Evolutionary conservation across 2,113 vertebrate species (phyloP).

Genomic region (Chaenogobius annularis): DNA sequence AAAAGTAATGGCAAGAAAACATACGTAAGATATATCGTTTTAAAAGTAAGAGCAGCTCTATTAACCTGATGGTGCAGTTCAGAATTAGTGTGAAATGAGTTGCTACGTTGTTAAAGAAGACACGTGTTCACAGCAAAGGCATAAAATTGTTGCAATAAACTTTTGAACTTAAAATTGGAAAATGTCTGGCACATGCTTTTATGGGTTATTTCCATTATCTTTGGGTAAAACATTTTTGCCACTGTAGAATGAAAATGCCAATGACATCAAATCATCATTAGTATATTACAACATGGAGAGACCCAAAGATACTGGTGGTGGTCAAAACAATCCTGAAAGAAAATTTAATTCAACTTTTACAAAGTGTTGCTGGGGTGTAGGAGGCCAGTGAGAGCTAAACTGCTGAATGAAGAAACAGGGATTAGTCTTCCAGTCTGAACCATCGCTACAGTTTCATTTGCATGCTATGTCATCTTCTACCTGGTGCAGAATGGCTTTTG

Average conservation of each 20-base stretch:
- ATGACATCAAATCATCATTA: background rate
- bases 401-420: too few relatives aligned
- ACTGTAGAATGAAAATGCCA: conserved; percentile 18
- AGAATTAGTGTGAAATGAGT: conserved; percentile 39
- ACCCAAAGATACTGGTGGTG: too few relatives aligned
- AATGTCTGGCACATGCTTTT: conserved; percentile 7
- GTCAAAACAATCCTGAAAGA: too few relatives aligned
- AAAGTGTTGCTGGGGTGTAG: too few relatives aligned
- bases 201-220: background rate
- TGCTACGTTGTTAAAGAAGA: conserved; percentile 15
- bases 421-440: too few relatives aligned
- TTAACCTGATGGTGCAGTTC: conserved; percentile 29
- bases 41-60: conserved; percentile 30
- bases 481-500: too few relatives aligned
- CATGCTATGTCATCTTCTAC: background rate
- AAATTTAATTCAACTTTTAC: too few relatives aligned
- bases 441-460: background rate
- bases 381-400: too few relatives aligned
- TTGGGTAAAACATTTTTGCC: background rate
- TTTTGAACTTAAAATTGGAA: conserved; percentile 15
- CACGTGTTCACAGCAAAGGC: conserved; percentile 18
- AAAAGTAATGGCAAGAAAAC: background rate
- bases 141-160: conserved; percentile 16
- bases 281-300: background rate
- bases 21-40: background rate